These are phyloP conservation scores for Andinoacara biseriatus DNA, from an alignment of 2,113 vertebrate genomes.

Conservation along the genomic window DNA sequence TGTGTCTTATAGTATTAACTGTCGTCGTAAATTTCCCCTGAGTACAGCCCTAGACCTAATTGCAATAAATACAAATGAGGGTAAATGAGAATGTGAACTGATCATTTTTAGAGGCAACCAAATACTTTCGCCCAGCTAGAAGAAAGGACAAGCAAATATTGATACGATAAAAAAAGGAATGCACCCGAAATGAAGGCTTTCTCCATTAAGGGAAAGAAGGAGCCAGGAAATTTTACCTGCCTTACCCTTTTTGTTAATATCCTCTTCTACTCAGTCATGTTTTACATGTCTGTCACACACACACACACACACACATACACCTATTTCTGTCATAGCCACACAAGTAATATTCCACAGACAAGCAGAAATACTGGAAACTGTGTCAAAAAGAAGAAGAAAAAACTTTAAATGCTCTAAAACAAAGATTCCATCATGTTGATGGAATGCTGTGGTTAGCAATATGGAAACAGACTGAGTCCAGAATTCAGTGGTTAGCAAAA, in stretches of 20 bases:
- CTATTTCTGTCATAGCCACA: slow-evolving; percentile 37
- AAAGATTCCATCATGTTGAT: slow-evolving; percentile 85
- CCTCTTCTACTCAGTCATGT: slow-evolving; percentile 58
- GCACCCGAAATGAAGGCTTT: slow-evolving; percentile 55
- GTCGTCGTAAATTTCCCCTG: neutral
- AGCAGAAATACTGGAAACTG: slow-evolving; percentile 69
- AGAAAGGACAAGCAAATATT: slow-evolving; percentile 75
- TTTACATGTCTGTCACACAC: slow-evolving; percentile 37
- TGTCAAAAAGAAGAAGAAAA: slow-evolving; percentile 73
- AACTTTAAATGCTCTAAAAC: slow-evolving; percentile 72
- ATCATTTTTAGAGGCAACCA: slow-evolving; percentile 64
- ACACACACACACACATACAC: no score
- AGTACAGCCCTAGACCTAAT: slow-evolving; percentile 19
- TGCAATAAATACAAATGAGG: slow-evolving; percentile 30
- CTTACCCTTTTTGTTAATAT: slow-evolving; percentile 62
- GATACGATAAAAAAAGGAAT: slow-evolving; percentile 63
- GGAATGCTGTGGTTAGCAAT: slow-evolving; percentile 82
- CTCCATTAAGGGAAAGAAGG: slow-evolving; percentile 55
- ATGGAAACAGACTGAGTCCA: slow-evolving; percentile 80
- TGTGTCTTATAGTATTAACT: slow-evolving; percentile 9
- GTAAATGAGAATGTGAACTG: slow-evolving; percentile 24
- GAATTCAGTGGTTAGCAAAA: slow-evolving; percentile 79
- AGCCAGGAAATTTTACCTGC: slow-evolving; percentile 51
- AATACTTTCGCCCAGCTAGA: slow-evolving; percentile 61
- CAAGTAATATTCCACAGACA: slow-evolving; percentile 68